phyloP scores from a whole-genome alignment of 2,113 vertebrate species.

The Kryptolebias marmoratus region DNA sequence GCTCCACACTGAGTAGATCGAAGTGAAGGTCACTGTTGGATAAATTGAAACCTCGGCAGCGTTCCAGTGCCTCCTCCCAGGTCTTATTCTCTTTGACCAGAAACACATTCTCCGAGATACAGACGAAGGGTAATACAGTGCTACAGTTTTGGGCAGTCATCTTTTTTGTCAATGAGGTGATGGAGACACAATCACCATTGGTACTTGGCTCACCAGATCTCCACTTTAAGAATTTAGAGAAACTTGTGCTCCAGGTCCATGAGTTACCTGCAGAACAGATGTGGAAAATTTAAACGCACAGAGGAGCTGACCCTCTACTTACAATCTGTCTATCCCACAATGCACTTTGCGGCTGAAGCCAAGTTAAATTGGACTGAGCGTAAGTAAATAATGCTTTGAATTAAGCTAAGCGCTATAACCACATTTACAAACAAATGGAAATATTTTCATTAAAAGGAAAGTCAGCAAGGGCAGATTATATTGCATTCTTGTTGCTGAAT shows the following conservation, averaged over 20 bases:
- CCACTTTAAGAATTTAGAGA: not conserved
- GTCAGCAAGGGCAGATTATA: no score
- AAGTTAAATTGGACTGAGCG: not conserved
- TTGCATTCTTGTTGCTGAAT: no score
- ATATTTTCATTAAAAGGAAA: no score
- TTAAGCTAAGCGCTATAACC: no score
- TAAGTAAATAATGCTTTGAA: no score
- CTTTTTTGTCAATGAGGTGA: not conserved
- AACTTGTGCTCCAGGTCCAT: conserved; percentile 31
- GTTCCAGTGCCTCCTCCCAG: conserved; percentile 51
- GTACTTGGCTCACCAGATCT: rapidly evolving
- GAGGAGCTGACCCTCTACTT: not conserved
- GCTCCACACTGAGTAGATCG: conserved; percentile 44
- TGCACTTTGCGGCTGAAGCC: not conserved
- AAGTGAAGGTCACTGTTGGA: not conserved
- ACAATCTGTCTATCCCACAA: not conserved
- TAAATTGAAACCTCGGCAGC: conserved; percentile 11
- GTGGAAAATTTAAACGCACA: not conserved
- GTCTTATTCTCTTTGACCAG: conserved; percentile 51
- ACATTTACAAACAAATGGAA: no score
- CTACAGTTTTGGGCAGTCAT: conserved; percentile 14
- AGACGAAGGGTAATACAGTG: conserved; percentile 15
- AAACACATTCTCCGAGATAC: conserved; percentile 19
- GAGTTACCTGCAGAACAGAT: conserved; percentile 9
- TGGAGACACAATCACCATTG: conserved; percentile 11